These are phyloP conservation scores for Dorcus parallelipipedus DNA, from an alignment of 2,888 invertebrate genomes.

Conservation along the genomic window DNA sequence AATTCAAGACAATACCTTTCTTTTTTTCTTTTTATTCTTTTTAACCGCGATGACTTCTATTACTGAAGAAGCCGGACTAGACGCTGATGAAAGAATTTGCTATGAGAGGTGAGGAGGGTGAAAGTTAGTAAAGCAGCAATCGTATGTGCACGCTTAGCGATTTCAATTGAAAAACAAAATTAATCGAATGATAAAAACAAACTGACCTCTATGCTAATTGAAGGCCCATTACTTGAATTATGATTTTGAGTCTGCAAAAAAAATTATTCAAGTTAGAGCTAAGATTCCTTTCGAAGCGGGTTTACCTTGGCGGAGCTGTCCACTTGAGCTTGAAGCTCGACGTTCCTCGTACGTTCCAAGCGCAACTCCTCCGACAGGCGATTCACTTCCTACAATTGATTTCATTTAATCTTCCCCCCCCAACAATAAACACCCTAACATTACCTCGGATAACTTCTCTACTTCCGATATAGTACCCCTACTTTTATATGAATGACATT, in stretches of 20 bases:
- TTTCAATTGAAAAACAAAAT: neutral
- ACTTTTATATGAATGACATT: conserved; percentile 20
- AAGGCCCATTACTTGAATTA: conserved; percentile 34
- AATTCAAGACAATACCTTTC: conserved; percentile 26
- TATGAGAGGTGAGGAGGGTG: conserved; percentile 10
- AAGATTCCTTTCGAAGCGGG: neutral
- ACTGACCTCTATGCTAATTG: neutral
- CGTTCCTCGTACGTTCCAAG: conserved; percentile 33
- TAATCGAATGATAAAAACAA: neutral
- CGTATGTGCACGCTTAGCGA: neutral
- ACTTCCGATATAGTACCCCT: conserved; percentile 24
- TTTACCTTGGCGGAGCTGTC: conserved; percentile 21
- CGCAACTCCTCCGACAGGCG: conserved; percentile 29
- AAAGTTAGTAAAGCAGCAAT: conserved; percentile 7
- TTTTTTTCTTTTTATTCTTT: conserved; percentile 38
- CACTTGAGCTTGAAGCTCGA: conserved; percentile 21
- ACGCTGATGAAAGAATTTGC: conserved; percentile 30
- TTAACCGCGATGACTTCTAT: conserved; percentile 25
- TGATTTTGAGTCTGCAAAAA: conserved; percentile 30
- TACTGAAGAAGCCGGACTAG: conserved; percentile 34
- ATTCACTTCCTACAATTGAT: conserved; percentile 33
- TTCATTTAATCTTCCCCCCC: neutral
- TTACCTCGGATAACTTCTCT: conserved; percentile 33
- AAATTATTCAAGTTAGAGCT: too few relatives aligned
- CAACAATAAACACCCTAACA: conserved; percentile 13